A percentile compares a stretch with the other conserved stretches of the same genome.
Conservation (phyloP, 2,113 vertebrate genomes). For the Myrmecobius fasciatus region DNA sequence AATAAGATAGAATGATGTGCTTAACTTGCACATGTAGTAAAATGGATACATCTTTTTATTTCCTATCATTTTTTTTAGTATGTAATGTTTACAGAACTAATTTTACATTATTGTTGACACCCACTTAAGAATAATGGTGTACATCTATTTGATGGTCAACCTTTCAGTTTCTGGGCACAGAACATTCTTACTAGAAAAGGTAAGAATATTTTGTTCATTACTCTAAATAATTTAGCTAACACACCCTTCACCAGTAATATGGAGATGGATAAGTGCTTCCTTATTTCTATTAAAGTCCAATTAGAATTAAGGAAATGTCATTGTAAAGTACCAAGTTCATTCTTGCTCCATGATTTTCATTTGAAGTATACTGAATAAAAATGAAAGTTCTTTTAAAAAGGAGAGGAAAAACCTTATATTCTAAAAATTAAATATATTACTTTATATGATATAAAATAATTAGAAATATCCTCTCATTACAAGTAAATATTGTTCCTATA, state of each 20-base stretch:
- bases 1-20: not conserved
- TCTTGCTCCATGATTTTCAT: constrained; percentile 12
- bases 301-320: constrained; percentile 29
- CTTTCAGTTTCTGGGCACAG: not conserved
- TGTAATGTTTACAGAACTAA: not conserved
- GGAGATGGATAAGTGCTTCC: not conserved
- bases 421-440: not conserved
- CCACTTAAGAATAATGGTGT: not conserved
- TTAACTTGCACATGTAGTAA: not conserved
- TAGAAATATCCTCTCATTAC: not conserved
- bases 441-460: not conserved
- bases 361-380: not conserved
- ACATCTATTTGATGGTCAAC: not conserved
- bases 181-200: not conserved
- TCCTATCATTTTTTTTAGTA: not conserved
- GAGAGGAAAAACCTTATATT: not conserved
- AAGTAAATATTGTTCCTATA: not conserved
- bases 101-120: not conserved
- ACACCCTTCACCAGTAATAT: not conserved
- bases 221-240: constrained; percentile 16
- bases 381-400: not conserved
- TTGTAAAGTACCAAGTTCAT: constrained; percentile 21
- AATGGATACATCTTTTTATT: not conserved
- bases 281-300: not conserved
- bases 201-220: not conserved